Conservation (phyloP, 1,140 invertebrate species). For the Akabosia matsudoensis region DNA sequence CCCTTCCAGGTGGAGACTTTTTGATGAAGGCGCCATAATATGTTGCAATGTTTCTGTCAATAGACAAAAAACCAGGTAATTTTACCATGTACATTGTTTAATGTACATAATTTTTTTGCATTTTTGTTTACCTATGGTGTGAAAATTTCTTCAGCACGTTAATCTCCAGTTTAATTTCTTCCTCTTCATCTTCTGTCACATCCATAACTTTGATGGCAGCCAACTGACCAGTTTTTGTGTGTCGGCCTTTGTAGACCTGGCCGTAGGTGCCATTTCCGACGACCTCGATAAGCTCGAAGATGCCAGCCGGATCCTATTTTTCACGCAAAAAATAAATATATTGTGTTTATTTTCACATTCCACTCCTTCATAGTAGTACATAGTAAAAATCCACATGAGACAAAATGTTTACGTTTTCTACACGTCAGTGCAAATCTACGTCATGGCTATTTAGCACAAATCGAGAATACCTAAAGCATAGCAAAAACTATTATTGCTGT, state of each 20-base stretch:
- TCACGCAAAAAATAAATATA: slow-evolving; percentile 50
- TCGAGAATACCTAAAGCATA: no score
- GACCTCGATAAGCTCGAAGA: slow-evolving; percentile 99
- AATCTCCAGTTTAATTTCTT: slow-evolving; percentile 99
- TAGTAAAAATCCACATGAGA: no score
- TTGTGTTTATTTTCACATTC: no score
- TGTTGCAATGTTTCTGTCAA: slow-evolving; percentile 89
- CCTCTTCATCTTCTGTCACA: slow-evolving; percentile 83
- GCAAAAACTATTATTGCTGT: no score
- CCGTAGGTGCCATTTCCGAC: slow-evolving; percentile 99
- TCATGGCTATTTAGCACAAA: no score
- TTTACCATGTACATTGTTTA: not conserved
- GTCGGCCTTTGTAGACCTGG: slow-evolving; percentile 99
- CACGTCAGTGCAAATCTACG: no score
- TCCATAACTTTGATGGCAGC: slow-evolving; percentile 59
- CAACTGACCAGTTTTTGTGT: slow-evolving; percentile 98
- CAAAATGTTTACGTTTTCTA: not conserved
- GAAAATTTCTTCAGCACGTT: slow-evolving; percentile 88
- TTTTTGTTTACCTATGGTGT: slow-evolving; percentile 40
- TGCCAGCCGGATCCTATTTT: slow-evolving; percentile 98
- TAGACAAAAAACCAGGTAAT: slow-evolving; percentile 29
- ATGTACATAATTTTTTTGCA: not conserved
- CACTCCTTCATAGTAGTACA: no score
- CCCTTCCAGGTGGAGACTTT: slow-evolving; percentile 96
- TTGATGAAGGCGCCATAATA: slow-evolving; percentile 99